Evolutionary conservation across 2,888 invertebrate species (phyloP).

Genomic region (Drosophila setosimentum): DNA sequence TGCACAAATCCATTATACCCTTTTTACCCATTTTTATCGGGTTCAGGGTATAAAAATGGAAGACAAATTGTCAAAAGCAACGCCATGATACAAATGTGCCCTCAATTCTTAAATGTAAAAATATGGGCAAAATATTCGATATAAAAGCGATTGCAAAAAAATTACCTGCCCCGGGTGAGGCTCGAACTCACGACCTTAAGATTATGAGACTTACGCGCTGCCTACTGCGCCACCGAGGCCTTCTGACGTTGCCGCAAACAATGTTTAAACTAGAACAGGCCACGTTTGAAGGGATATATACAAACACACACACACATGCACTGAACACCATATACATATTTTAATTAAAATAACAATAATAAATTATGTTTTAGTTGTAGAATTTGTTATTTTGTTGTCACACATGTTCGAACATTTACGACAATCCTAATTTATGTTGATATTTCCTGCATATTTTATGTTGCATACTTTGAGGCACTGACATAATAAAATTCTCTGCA

Average conservation of each 20-base stretch:
- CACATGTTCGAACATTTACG: background rate
- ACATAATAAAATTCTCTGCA: background rate
- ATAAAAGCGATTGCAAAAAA: constrained; percentile 35
- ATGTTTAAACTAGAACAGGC: background rate
- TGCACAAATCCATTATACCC: too few species aligned
- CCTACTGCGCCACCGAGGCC: constrained; percentile 85
- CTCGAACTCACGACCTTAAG: constrained; percentile 84
- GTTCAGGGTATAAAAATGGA: too few species aligned
- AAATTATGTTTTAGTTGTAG: background rate
- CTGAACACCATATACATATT: background rate
- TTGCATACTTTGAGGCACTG: background rate
- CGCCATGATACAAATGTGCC: background rate
- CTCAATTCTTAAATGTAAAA: background rate
- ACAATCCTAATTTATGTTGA: background rate
- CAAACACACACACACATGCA: background rate
- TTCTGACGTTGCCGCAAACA: constrained; percentile 14
- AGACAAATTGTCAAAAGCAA: constrained; percentile 26
- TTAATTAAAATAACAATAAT: too few species aligned
- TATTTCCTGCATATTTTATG: background rate
- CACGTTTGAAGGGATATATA: background rate
- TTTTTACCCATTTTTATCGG: too few species aligned
- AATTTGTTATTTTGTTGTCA: background rate
- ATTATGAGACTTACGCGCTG: constrained; percentile 86
- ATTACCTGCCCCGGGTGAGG: constrained; percentile 74
- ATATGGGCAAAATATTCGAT: background rate